A percentile compares a stretch with the other conserved stretches of the same genome.
These are phyloP conservation scores for Hylaea fasciaria DNA, from an alignment of 2,888 invertebrate genomes.

Conservation along the genomic window DNA sequence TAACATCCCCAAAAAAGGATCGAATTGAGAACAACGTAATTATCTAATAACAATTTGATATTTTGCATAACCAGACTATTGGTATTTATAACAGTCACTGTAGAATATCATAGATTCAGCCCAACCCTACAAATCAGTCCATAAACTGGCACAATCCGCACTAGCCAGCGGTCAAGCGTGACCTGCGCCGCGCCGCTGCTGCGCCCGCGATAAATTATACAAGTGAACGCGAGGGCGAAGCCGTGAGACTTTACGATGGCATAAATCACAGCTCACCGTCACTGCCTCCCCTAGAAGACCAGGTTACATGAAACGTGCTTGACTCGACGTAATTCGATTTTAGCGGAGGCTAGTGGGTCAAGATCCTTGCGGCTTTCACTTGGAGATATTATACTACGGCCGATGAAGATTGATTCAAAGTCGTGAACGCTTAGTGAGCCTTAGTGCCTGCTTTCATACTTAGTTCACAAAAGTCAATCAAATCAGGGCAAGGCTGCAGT, in stretches of 20 bases:
- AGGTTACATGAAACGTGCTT: conserved; percentile 53
- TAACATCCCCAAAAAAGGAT: too few relatives aligned
- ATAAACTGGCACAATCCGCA: conserved; percentile 57
- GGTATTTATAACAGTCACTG: background rate
- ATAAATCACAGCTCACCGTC: conserved; percentile 76
- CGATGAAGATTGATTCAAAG: background rate
- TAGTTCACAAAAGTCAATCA: too few relatives aligned
- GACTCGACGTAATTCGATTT: conserved; percentile 48
- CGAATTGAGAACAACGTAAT: too few relatives aligned
- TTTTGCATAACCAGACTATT: background rate
- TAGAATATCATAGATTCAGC: background rate
- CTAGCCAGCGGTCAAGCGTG: conserved; percentile 72
- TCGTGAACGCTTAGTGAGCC: background rate
- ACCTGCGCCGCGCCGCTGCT: conserved; percentile 47
- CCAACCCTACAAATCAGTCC: conserved; percentile 11
- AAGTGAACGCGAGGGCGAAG: conserved; percentile 79
- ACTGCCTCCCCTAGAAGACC: conserved; percentile 59
- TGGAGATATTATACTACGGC: conserved; percentile 1
- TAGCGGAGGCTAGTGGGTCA: conserved; percentile 52
- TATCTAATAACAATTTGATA: background rate
- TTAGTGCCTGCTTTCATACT: too few relatives aligned
- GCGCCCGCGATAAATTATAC: conserved; percentile 75
- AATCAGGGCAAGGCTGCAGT: too few relatives aligned
- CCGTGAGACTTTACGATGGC: conserved; percentile 77
- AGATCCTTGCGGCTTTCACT: conserved; percentile 23